These are phyloP conservation scores for Siphonodentalium dalli DNA, from an alignment of 2,888 invertebrate genomes.

Conservation along the genomic window DNA sequence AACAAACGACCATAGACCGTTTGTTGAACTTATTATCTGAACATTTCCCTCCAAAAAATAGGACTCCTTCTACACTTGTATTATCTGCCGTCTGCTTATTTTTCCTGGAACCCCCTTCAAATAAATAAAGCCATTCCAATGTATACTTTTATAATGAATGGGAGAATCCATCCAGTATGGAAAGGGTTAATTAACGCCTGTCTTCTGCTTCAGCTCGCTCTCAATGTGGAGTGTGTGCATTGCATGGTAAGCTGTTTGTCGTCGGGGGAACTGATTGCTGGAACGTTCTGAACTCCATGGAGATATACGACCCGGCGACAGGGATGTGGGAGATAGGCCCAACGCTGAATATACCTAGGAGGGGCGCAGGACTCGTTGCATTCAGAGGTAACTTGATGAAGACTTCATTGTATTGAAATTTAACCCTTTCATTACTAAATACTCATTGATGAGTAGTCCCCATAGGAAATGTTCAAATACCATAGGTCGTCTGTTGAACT, in stretches of 20 bases:
- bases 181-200: neutral
- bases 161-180: neutral
- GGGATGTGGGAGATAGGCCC: conserved; percentile 76
- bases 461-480: too few species aligned
- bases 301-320: conserved; percentile 73
- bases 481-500: too few species aligned
- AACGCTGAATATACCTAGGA: conserved; percentile 76
- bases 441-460: too few species aligned
- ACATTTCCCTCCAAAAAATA: too few species aligned
- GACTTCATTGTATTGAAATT: too few species aligned
- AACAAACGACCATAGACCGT: too few species aligned
- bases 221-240: conserved; percentile 78
- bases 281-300: conserved; percentile 79
- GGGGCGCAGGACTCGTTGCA: conserved; percentile 60
- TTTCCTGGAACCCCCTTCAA: too few species aligned
- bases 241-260: conserved; percentile 77
- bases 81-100: too few species aligned
- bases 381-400: conserved; percentile 58
- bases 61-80: too few species aligned
- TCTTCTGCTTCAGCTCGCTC: conserved; percentile 73
- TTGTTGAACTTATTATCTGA: too few species aligned
- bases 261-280: conserved; percentile 89
- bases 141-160: neutral
- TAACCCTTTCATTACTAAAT: too few species aligned
- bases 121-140: neutral